These are phyloP conservation scores for Drosophila helvetica DNA, from an alignment of 2,888 invertebrate genomes.

Conservation along the genomic window DNA sequence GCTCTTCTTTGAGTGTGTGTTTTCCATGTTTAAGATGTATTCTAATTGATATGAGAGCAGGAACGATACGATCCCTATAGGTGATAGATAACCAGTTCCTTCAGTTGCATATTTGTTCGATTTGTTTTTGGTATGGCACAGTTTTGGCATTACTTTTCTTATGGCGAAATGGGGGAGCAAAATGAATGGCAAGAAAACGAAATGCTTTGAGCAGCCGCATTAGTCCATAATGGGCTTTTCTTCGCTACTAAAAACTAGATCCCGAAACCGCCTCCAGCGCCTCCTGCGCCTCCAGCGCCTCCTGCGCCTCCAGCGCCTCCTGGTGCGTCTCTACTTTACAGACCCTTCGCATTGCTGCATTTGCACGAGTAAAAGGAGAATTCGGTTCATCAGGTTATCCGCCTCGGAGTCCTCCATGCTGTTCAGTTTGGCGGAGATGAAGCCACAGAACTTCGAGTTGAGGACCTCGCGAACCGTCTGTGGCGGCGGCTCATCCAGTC, in stretches of 20 bases:
- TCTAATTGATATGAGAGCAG: constrained; percentile 13
- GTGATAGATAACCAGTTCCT: constrained; percentile 22
- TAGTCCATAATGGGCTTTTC: constrained; percentile 56
- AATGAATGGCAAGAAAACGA: constrained; percentile 20
- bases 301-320: too few relatives aligned
- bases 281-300: too few relatives aligned
- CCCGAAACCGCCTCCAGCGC: neutral
- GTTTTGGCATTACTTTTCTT: constrained; percentile 67
- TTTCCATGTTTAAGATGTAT: constrained; percentile 15
- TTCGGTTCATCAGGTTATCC: constrained; percentile 83
- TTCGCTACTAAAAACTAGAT: constrained; percentile 37
- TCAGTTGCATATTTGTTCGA: constrained; percentile 30
- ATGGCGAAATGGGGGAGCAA: constrained; percentile 49
- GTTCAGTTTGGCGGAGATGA: constrained; percentile 82
- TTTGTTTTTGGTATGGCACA: constrained; percentile 76
- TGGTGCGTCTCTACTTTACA: constrained; percentile 41
- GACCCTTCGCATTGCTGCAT: constrained; percentile 73
- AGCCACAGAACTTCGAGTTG: constrained; percentile 82
- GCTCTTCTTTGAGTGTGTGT: constrained; percentile 45
- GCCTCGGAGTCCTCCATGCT: constrained; percentile 83
- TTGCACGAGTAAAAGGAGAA: constrained; percentile 80
- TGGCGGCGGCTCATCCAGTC: constrained; percentile 75
- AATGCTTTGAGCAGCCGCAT: constrained; percentile 62
- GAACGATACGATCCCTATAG: constrained; percentile 8
- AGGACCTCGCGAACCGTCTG: constrained; percentile 82